Conservation (phyloP, 2,113 vertebrate genomes). For the Salvator merianae region DNA sequence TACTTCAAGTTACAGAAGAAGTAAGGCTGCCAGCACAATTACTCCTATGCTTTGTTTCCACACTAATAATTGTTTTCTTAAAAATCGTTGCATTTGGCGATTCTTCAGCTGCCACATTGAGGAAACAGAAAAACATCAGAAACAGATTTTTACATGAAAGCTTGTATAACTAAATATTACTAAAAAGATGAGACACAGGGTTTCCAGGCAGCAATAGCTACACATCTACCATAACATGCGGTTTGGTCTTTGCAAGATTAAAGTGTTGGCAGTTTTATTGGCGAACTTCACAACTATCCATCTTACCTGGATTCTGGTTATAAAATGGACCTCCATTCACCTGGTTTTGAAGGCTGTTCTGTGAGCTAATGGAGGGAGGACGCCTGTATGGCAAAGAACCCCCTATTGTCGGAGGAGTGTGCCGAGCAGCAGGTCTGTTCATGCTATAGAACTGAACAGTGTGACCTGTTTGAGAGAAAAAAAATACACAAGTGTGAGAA, state of each 20-base stretch:
- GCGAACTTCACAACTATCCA: background rate
- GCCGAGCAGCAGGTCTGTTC: constrained; percentile 90
- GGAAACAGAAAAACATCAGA: background rate
- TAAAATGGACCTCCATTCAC: constrained; percentile 93
- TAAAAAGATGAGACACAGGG: background rate
- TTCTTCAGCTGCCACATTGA: background rate
- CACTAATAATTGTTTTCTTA: background rate
- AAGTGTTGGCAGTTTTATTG: background rate
- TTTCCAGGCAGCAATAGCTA: background rate
- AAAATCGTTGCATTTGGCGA: background rate
- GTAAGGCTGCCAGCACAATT: background rate
- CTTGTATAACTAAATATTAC: background rate
- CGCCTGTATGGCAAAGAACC: constrained; percentile 94
- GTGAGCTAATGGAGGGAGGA: constrained; percentile 91
- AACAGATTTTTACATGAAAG: background rate
- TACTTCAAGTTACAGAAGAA: background rate
- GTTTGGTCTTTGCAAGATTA: background rate
- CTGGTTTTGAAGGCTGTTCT: constrained; percentile 90
- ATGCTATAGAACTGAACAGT: constrained; percentile 98
- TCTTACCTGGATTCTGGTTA: constrained; percentile 90
- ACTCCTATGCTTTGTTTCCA: background rate
- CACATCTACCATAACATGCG: background rate
- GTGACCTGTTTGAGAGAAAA: constrained; percentile 75
- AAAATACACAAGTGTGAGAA: background rate
- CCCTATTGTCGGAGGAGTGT: constrained; percentile 85